Evolutionary conservation across 2,113 vertebrate genomes (phyloP), one percentile per base, ranked within the genome.

Genomic region (Pteruthius melanotis): DNA sequence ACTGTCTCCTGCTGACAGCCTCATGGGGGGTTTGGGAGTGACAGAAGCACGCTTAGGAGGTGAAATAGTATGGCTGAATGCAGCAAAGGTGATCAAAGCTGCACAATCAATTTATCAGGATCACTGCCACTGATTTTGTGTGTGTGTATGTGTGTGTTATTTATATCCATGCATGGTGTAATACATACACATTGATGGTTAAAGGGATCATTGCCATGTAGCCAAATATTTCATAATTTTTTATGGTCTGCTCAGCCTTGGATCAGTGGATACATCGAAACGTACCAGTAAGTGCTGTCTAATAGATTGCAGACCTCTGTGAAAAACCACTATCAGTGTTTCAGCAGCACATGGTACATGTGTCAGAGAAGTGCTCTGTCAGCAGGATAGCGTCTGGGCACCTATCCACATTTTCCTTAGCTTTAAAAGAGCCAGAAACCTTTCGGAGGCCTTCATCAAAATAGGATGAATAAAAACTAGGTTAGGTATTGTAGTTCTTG

Each of bases 251-350:
- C 95, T 97, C 97, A 97, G 96, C 91, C 97, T 96, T 96, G 97
- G 96, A 97, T 97, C 20, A 21, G 90, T 70, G 64, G 95, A 97
- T 95, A 95, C 93, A 93, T 96, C 74, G 83, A 95, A 97, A 97
- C 27, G 64, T 65, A 86, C 83, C 95, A 95, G 97, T 96, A 95
- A 97, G 95, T 95, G 89, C 71, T 95, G 95, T 74, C 95, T 98
- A 98, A 98, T 98, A 96, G 98, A 97, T 95, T 97, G 97, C 98
- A 98, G 98, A 94, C 96, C 97, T 97, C 94, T 94, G 86, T 96
- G 96, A 94, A 95, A 96, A 97, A 89, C 82, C 95, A 74, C 95
- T 95, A 96, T 92, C 97, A 96, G 74, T 93, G 96, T 89, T 96
- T 97, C 93, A 82, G 97, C 92, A 89, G 92, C 3, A 1, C 83